A percentile compares a stretch with the other conserved stretches of the same genome.
Conservation (phyloP, 64 coral and sea anemone genomes). For the Platygyra sinensis region DNA sequence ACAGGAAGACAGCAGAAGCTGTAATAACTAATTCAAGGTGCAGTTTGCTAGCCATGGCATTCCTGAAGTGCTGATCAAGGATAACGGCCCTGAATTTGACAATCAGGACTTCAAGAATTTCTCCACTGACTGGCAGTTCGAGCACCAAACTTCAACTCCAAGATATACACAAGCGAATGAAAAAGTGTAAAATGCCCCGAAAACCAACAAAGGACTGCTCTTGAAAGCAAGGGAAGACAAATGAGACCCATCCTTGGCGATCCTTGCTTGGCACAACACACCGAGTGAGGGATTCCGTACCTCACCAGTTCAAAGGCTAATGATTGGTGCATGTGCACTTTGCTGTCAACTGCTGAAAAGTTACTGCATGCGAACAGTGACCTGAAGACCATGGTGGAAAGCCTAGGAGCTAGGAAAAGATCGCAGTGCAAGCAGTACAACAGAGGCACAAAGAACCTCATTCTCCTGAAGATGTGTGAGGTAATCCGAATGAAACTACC, state of each 20-base stretch:
- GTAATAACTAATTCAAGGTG: slow-evolving; percentile 11
- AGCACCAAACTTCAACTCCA: not conserved
- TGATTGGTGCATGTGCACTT: slow-evolving; percentile 29
- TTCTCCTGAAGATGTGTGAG: not conserved
- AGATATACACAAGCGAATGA: not conserved
- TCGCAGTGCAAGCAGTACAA: no score
- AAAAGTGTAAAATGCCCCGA: slow-evolving; percentile 24
- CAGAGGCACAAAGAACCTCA: no score
- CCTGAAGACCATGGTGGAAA: slow-evolving; percentile 8
- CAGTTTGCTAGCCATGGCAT: not conserved
- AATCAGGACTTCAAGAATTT: not conserved
- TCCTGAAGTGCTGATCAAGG: slow-evolving; percentile 27
- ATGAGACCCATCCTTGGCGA: not conserved
- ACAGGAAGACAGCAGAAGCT: slow-evolving; percentile 29
- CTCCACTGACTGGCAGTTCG: not conserved
- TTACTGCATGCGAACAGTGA: not conserved
- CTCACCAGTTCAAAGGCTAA: slow-evolving; percentile 17
- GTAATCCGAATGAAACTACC: slow-evolving; percentile 46
- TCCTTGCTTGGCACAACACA: not conserved
- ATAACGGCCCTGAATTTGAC: slow-evolving; percentile 30
- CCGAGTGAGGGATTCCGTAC: not conserved
- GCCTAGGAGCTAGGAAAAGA: no score
- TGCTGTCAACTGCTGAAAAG: slow-evolving; percentile 35
- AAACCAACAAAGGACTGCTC: not conserved
- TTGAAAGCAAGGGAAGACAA: slow-evolving; percentile 11